Evolutionary conservation across 1,140 invertebrate genomes (phyloP).

Genomic region (Latrodectus geometricus): DNA sequence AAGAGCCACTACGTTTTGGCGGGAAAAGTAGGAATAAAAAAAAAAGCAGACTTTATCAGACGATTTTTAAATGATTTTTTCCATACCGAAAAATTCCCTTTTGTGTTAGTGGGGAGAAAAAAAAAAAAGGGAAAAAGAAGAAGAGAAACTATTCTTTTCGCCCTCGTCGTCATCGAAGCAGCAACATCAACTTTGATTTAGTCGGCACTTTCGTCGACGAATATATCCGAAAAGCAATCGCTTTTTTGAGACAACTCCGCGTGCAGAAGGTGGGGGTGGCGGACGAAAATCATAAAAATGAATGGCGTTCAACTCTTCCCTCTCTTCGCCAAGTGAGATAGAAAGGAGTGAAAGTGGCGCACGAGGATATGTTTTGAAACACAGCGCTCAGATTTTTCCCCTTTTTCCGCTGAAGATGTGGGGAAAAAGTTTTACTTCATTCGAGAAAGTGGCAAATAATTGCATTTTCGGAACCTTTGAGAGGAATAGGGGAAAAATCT

Average conservation of each 20-base stretch:
- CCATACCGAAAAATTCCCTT: background rate
- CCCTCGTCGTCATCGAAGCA: background rate
- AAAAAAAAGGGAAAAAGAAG: background rate
- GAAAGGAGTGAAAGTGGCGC: background rate
- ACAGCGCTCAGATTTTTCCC: too few relatives aligned
- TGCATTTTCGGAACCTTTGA: too few relatives aligned
- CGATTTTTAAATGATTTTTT: slow-evolving; percentile 10
- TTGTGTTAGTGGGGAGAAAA: background rate
- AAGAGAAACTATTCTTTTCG: background rate
- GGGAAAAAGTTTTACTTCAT: background rate
- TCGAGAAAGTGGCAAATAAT: too few relatives aligned
- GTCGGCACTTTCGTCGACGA: slow-evolving; percentile 10
- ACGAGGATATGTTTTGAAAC: background rate
- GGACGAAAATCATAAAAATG: slow-evolving; percentile 22
- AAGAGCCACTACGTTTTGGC: background rate
- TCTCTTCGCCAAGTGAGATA: background rate
- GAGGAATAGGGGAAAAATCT: too few relatives aligned
- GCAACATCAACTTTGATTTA: slow-evolving; percentile 41
- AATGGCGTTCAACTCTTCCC: background rate
- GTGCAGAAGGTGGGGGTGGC: background rate
- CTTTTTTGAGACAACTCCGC: background rate
- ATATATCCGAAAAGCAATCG: slow-evolving; percentile 14
- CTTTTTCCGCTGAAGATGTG: background rate
- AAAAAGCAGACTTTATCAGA: background rate
- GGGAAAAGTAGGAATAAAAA: background rate